These are phyloP conservation scores for Drosophila equinoxialis DNA, from an alignment of 1,140 invertebrate species.

Conservation along the genomic window DNA sequence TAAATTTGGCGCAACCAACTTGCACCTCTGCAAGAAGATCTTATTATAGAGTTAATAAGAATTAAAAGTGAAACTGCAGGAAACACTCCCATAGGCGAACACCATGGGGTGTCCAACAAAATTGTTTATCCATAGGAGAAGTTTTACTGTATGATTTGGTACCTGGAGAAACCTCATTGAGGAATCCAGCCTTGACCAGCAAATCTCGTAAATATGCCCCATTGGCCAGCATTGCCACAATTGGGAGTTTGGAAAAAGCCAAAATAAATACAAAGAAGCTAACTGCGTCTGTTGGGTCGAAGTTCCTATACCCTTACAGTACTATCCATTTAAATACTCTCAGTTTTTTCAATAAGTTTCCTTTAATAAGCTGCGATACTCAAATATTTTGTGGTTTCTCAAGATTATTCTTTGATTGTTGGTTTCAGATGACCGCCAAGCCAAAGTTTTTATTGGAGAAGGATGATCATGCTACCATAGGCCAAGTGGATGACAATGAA, in stretches of 20 bases:
- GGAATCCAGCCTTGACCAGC: constrained; percentile 57
- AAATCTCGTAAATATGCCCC: constrained; percentile 58
- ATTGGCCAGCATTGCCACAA: constrained; percentile 70
- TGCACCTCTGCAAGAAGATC: constrained; percentile 55
- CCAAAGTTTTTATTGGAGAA: constrained; percentile 76
- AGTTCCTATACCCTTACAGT: too few species aligned
- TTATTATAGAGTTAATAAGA: neutral
- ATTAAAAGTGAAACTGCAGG: too few species aligned
- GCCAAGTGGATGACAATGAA: constrained; percentile 67
- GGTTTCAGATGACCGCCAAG: constrained; percentile 59
- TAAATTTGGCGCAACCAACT: constrained; percentile 66
- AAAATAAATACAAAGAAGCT: too few species aligned
- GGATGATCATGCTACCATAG: constrained; percentile 62
- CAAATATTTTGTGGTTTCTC: too few species aligned
- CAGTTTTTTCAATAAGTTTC: too few species aligned
- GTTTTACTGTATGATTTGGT: neutral
- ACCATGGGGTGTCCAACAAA: too few species aligned
- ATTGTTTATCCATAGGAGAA: too few species aligned
- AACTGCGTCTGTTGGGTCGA: too few species aligned
- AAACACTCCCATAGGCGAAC: too few species aligned
- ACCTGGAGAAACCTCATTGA: constrained; percentile 67
- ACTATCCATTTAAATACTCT: too few species aligned
- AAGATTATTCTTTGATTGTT: neutral
- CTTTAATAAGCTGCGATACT: too few species aligned
- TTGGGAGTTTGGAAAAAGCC: too few species aligned